Base-by-base conservation (phyloP, 2,797 vertebrate genomes). In the Amblyopsis hoosieri region DNA sequence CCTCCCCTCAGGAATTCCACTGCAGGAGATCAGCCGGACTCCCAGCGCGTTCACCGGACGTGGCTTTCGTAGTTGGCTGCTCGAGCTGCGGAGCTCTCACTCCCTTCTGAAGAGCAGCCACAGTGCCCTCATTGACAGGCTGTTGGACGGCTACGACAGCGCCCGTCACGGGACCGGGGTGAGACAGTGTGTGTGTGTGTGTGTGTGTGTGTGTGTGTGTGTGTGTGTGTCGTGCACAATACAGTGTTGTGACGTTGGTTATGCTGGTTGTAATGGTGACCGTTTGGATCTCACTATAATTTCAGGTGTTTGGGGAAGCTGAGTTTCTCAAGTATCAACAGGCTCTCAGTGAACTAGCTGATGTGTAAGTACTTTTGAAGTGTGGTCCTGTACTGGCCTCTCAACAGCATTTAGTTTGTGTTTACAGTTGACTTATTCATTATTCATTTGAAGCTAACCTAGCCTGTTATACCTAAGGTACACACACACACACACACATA, bases 81-180 rank as follows among this genome's bases (percentile, higher is more conserved):
- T 96, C 73, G 96, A 98, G 51, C 83, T 98, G 60, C 88, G 95
- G 0, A 96, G 95, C 72, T 93, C 94, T 61, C 94, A 94, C 81
- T 88, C 93, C 0, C 91, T 95, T 53, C 94, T 95, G 73, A 97
- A 94, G 79, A 94, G 94, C 69, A 91, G 94, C 64, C 94, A 94
- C 67, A 95, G 95, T 51, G 79, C 89, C 0, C 90, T 98, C 67
- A 90, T 99, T 0, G 95, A 99, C 66, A 83, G 93, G 6, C 71
- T 99, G 66, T 89, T 98, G 58, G 96, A 98, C n/a, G 96, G 97
- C 6, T 99, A 99, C 0, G 94, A 97, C 72, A 92, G 83, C 0
- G 97, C 97, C 12, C 96, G 97, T 57, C 95, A 97, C 0, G 96
- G 97, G 61, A 98, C 96, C 0, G 96, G 95, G 94, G 97, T 99